Conservation (phyloP, 2,888 invertebrate species). For the Hypselothyrea guttata region DNA sequence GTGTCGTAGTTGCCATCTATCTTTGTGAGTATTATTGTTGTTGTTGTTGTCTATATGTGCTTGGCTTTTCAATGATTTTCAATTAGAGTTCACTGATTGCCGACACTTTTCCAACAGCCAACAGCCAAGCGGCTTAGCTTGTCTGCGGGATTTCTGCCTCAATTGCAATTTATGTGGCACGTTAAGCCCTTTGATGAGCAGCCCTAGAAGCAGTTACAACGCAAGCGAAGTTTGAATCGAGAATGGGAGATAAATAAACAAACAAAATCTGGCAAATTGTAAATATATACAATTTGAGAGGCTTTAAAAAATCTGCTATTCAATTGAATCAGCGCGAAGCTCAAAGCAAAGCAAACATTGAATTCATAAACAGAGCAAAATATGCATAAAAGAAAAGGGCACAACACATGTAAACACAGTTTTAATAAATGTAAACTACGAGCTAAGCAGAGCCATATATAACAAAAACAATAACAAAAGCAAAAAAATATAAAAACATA, state of each 20-base stretch:
- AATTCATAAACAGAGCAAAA: too few relatives aligned
- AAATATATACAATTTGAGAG: too few relatives aligned
- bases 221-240: too few relatives aligned
- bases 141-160: conserved; percentile 29
- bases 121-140: conserved; percentile 39
- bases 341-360: too few relatives aligned
- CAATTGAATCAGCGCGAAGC: too few relatives aligned
- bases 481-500: conserved; percentile 22
- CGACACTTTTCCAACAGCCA: conserved; percentile 42
- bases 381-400: background rate
- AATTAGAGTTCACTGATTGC: conserved; percentile 65
- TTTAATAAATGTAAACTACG: conserved; percentile 24
- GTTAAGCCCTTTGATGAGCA: conserved; percentile 45
- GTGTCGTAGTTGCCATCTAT: conserved; percentile 21
- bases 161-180: conserved; percentile 50
- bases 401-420: conserved; percentile 14
- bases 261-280: too few relatives aligned
- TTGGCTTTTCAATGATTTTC: conserved; percentile 69
- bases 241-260: too few relatives aligned
- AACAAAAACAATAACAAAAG: conserved; percentile 3
- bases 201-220: conserved; percentile 1
- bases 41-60: conserved; percentile 23
- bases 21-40: background rate
- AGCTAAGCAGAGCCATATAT: background rate
- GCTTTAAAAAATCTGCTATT: too few relatives aligned